Conservation (phyloP, 2,888 invertebrate species). For the Sinhomidia bicolor region DNA sequence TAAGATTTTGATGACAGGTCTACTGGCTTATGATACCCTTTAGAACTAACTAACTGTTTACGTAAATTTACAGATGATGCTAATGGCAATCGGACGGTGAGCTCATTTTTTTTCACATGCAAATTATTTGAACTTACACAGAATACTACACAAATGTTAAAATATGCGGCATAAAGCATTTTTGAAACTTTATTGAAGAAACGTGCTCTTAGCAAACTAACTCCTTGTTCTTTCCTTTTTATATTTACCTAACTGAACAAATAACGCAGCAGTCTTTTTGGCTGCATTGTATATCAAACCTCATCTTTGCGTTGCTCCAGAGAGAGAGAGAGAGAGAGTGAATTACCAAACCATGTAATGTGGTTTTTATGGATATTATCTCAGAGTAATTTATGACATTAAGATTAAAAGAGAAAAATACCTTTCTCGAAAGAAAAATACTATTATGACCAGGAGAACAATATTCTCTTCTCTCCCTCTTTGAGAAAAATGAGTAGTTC, state of each 20-base stretch:
- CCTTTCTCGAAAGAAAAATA: constrained; percentile 28
- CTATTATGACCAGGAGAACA: constrained; percentile 48
- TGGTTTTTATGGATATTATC: constrained; percentile 77
- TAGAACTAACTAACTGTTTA: not conserved
- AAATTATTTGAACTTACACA: not conserved
- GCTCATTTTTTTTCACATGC: not conserved
- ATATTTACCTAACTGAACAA: not conserved
- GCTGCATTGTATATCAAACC: constrained; percentile 25
- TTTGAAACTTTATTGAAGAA: not conserved
- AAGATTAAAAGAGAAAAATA: constrained; percentile 62
- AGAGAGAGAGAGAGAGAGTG: constrained; percentile 18
- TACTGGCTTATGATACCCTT: not conserved
- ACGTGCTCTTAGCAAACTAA: not conserved
- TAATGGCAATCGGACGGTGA: not conserved
- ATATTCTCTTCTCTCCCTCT: constrained; percentile 20
- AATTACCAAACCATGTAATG: constrained; percentile 67
- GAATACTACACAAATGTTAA: not conserved
- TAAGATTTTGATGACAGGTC: not conserved
- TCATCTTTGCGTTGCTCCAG: constrained; percentile 54
- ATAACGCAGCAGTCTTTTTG: not conserved
- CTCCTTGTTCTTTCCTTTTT: not conserved
- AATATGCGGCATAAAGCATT: too few relatives aligned
- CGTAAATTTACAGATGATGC: not conserved
- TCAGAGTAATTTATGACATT: constrained; percentile 76
- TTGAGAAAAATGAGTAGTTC: not conserved